A percentile compares a stretch with the other conserved stretches of the same genome.
Conservation (phyloP, 1,140 invertebrate species). For the Drosophila subpulchrella region DNA sequence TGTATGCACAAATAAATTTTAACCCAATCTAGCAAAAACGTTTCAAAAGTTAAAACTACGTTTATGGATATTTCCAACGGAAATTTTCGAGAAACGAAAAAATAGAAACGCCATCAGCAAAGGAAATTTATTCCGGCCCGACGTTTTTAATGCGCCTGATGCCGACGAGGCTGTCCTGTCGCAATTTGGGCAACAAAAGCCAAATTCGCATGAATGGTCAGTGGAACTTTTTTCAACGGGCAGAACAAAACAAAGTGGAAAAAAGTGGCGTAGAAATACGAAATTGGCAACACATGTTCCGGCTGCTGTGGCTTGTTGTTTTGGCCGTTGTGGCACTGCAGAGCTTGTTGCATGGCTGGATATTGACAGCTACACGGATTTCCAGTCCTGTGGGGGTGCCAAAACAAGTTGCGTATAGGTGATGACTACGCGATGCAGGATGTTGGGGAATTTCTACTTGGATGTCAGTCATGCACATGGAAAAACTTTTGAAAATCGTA, state of each 20-base stretch:
- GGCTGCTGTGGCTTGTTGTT: conserved; percentile 56
- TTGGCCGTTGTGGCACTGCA: conserved; percentile 40
- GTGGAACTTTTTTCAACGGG: conserved; percentile 30
- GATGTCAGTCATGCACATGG: not conserved
- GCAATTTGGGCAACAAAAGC: conserved; percentile 43
- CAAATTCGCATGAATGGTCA: conserved; percentile 49
- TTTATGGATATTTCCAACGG: conserved; percentile 5
- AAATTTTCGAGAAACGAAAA: not conserved
- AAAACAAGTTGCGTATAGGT: conserved; percentile 41
- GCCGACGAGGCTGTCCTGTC: conserved; percentile 3
- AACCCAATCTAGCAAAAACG: not conserved
- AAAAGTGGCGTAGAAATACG: conserved; percentile 18
- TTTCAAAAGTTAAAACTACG: conserved; percentile 1
- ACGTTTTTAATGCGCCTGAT: conserved; percentile 40
- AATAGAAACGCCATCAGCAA: not conserved
- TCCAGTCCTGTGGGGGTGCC: conserved; percentile 32
- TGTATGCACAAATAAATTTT: not conserved
- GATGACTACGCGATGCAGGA: conserved; percentile 9
- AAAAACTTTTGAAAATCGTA: not conserved
- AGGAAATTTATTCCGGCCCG: conserved; percentile 28
- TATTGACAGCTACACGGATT: conserved; percentile 69
- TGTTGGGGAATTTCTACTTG: not conserved
- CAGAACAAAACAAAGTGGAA: conserved; percentile 11
- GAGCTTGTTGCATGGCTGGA: conserved; percentile 61
- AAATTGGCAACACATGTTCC: conserved; percentile 70